Base-by-base conservation (phyloP, 1,140 invertebrate genomes). In the Dysdera silvatica region DNA sequence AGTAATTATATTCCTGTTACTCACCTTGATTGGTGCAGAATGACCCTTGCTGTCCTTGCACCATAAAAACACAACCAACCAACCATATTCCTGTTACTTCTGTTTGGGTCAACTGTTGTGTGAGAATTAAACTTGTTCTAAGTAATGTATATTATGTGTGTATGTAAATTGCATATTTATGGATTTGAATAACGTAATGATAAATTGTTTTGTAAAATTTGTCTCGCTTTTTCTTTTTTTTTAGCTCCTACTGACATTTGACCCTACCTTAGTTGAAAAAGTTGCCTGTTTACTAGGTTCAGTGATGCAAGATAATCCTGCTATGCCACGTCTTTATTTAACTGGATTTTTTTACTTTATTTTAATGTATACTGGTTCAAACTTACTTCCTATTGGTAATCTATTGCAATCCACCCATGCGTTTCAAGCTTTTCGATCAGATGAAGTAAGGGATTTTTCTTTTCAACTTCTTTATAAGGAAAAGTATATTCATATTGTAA, bases 311-410 rank as follows among this genome's bases (percentile, higher is more conserved):
- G 95, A 99, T 76, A 99, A 99, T 80, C 91, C 94, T 1, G 85
- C 88, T 70, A 85, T 98, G 69, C 88, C 93, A 0, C 91, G 94
- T 71, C 80, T 99, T 16, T 98, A 98, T 75, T 80, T 93, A 49
- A 95, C 92, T 0, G 97, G 97, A 7, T 85, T 96, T 10, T 99
- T 99, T 76, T 99, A 91, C 78, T 99, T 99, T 75, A 97, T 99
- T 78, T 82, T 99, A 41, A 95, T 99, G 89, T 99, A 99, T 75
- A 99, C 92, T 10, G 97, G 97, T 8, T 98, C 94, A 4, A 99
- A 99, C 74, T 85, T 99, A 28, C 77, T 99, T 45, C 95, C 96
- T 0, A 87, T 99, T 58, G 95, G 95, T 0, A 83, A 85, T 68
- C 95, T 99, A 74, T 80, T 99, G 23, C 86, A 97, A 71, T 80